phyloP scores from a whole-genome alignment of 2,113 vertebrate species.

The Brienomyrus brachyistius region DNA sequence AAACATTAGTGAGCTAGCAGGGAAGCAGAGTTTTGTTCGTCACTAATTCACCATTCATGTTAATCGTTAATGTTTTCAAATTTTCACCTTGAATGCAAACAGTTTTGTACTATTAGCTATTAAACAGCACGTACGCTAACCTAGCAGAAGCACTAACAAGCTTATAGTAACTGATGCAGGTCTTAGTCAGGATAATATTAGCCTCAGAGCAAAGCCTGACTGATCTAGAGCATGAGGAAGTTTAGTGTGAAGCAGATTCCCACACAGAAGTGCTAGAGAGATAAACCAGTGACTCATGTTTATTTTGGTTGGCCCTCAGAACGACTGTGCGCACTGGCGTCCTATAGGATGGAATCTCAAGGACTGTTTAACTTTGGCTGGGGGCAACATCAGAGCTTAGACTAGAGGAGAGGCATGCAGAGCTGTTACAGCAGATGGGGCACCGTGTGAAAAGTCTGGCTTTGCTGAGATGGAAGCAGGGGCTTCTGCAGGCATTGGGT shows the following conservation, averaged over 20 bases:
- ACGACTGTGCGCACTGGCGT: neutral
- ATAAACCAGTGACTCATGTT: neutral
- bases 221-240: neutral
- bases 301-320: neutral
- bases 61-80: neutral
- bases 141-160: neutral
- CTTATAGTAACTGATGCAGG: neutral
- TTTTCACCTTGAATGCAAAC: neutral
- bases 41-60: neutral
- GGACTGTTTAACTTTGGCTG: constrained; percentile 31
- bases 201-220: neutral
- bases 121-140: neutral
- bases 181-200: neutral
- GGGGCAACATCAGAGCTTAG: neutral
- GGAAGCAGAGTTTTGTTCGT: neutral
- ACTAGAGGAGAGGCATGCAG: constrained; percentile 12
- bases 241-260: neutral
- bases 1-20: neutral
- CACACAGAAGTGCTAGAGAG: neutral
- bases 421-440: neutral
- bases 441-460: neutral
- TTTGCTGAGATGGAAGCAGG: neutral
- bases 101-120: neutral
- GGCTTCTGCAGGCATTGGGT: neutral
- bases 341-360: constrained; percentile 33